These are phyloP conservation scores for Drosophila affinis DNA, from an alignment of 2,888 invertebrate genomes.

Conservation along the genomic window DNA sequence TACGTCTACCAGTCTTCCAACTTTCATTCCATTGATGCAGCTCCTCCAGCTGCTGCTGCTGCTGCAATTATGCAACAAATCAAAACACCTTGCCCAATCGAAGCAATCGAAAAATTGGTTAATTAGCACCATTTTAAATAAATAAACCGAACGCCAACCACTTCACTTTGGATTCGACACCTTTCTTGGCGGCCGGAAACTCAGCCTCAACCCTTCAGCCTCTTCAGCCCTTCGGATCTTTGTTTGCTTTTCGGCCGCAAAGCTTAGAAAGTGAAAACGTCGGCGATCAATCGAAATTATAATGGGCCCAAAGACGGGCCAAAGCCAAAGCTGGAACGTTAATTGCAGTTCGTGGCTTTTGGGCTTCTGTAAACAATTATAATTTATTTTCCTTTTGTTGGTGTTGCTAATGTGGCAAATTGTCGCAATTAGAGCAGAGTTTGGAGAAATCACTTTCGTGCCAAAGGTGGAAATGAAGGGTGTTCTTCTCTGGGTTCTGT, in stretches of 20 bases:
- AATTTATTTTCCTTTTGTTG: background rate
- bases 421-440: background rate
- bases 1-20: background rate
- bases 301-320: conserved; percentile 13
- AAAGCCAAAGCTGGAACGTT: conserved; percentile 14
- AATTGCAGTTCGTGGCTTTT: conserved; percentile 25
- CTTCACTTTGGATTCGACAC: conserved; percentile 30
- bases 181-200: conserved; percentile 40
- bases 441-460: background rate
- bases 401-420: background rate
- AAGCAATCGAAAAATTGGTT: conserved; percentile 4
- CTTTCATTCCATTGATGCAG: background rate
- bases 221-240: conserved; percentile 7
- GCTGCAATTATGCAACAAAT: conserved; percentile 7
- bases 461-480: background rate
- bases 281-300: conserved; percentile 25
- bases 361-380: conserved; percentile 24
- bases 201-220: conserved; percentile 4
- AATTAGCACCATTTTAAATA: conserved; percentile 43
- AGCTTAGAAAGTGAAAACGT: conserved; percentile 66
- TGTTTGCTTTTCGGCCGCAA: conserved; percentile 21
- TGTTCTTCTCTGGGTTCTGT: too few relatives aligned
- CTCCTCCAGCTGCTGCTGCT: background rate
- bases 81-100: conserved; percentile 27
- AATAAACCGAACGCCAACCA: conserved; percentile 30